Evolutionary conservation across 2,888 invertebrate genomes (phyloP).

Genomic region (Drosophila lacicola): DNA sequence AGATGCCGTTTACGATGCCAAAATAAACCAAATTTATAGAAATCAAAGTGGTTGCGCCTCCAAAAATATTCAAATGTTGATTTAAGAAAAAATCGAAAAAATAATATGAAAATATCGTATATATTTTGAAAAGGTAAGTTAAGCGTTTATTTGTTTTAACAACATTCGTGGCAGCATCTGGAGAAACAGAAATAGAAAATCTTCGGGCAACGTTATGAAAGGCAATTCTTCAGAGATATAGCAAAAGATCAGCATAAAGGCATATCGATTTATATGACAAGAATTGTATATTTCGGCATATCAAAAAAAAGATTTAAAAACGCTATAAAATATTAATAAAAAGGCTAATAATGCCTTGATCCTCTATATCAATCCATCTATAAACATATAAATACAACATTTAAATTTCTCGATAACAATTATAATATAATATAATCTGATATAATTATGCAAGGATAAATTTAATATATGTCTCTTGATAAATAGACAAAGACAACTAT

Average conservation of each 20-base stretch:
- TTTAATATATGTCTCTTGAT: too few relatives aligned
- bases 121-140: constrained; percentile 7
- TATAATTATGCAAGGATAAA: too few relatives aligned
- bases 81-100: constrained; percentile 4
- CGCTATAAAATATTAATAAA: too few relatives aligned
- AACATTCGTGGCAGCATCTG: not conserved
- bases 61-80: constrained; percentile 1
- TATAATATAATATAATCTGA: too few relatives aligned
- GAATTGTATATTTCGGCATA: too few relatives aligned
- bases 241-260: not conserved
- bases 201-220: not conserved
- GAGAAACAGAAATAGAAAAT: not conserved
- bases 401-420: too few relatives aligned
- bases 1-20: constrained; percentile 19
- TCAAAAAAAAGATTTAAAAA: too few relatives aligned
- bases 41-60: not conserved
- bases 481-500: too few relatives aligned
- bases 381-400: too few relatives aligned
- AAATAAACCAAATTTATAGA: not conserved
- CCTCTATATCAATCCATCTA: too few relatives aligned
- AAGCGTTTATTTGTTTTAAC: constrained; percentile 9
- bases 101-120: constrained; percentile 1
- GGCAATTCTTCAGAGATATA: not conserved
- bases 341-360: too few relatives aligned
- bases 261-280: too few relatives aligned